Evolutionary conservation across 2,113 vertebrate genomes (phyloP).

Genomic region (Osmerus eperlanus): DNA sequence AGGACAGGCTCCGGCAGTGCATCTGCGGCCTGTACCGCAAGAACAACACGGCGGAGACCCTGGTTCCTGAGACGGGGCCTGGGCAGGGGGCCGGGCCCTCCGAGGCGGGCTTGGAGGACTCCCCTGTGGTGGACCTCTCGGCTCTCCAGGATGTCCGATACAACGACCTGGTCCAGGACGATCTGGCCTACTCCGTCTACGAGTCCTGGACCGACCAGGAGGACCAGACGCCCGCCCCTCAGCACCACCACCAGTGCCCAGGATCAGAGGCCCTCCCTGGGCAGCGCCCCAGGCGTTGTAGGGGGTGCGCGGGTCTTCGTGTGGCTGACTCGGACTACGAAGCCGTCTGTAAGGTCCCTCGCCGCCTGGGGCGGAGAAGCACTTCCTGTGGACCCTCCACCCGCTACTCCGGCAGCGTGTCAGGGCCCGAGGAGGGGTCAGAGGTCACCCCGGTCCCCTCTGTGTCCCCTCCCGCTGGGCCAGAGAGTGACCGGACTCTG

Average conservation of each 20-base stretch:
- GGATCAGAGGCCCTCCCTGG: conserved; percentile 45
- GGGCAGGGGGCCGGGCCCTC: neutral
- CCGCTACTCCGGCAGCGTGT: conserved; percentile 63
- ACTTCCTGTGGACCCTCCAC: conserved; percentile 78
- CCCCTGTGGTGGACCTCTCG: conserved; percentile 71
- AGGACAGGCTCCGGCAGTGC: conserved; percentile 86
- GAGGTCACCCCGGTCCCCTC: conserved; percentile 14
- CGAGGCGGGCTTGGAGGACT: conserved; percentile 38
- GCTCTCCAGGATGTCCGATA: conserved; percentile 76
- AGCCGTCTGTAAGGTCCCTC: conserved; percentile 87
- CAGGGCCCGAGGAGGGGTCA: conserved; percentile 56
- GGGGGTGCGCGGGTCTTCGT: conserved; percentile 79
- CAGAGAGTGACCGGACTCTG: conserved; percentile 49
- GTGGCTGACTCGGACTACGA: conserved; percentile 91
- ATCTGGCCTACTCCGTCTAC: conserved; percentile 84
- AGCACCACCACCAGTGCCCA: conserved; percentile 68
- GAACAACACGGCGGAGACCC: conserved; percentile 70
- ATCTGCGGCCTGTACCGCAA: conserved; percentile 82
- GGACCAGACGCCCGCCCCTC: conserved; percentile 67
- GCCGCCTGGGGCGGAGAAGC: conserved; percentile 78
- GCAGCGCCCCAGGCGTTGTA: conserved; percentile 77
- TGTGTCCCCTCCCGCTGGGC: conserved; percentile 34
- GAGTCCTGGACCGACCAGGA: conserved; percentile 90
- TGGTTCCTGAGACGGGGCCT: conserved; percentile 26
- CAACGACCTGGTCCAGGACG: conserved; percentile 82